phyloP scores from a whole-genome alignment of 2,888 invertebrate genomes.

The Laothoe populi region DNA sequence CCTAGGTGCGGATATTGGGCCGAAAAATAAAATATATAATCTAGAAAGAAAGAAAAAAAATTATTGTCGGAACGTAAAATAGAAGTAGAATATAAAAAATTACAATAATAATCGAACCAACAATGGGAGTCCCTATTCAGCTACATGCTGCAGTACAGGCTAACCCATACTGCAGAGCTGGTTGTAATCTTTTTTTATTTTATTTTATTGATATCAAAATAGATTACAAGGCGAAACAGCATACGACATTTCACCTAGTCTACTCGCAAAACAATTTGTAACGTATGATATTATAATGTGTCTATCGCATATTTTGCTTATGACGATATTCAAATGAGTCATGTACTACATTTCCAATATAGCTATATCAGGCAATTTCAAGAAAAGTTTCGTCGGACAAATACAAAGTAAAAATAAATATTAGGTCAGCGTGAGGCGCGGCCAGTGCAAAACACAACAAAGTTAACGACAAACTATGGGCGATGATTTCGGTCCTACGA shows the following conservation, averaged over 20 bases:
- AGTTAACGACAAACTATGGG: conserved; percentile 9
- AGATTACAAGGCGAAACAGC: too few relatives aligned
- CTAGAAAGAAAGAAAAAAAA: too few relatives aligned
- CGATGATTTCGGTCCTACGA: not conserved
- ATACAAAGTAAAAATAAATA: conserved; percentile 45
- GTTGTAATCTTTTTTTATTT: too few relatives aligned
- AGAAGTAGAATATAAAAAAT: too few relatives aligned
- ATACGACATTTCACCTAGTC: not conserved
- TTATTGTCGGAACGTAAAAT: too few relatives aligned
- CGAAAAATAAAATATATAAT: too few relatives aligned
- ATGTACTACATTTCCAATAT: not conserved
- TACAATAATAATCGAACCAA: too few relatives aligned
- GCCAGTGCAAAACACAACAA: conserved; percentile 3
- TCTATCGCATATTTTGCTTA: not conserved
- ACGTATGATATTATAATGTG: not conserved
- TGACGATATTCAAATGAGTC: not conserved
- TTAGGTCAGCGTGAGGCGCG: conserved; percentile 21
- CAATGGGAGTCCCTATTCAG: too few relatives aligned
- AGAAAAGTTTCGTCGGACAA: conserved; percentile 37
- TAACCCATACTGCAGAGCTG: too few relatives aligned
- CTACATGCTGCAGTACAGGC: too few relatives aligned
- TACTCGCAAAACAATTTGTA: not conserved
- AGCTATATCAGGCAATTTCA: conserved; percentile 5
- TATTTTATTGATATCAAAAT: too few relatives aligned
- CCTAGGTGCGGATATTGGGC: too few relatives aligned